A percentile compares a stretch with the other conserved stretches of the same genome.
Conservation (phyloP, 1,140 invertebrate species). For the Nomia melanderi region DNA sequence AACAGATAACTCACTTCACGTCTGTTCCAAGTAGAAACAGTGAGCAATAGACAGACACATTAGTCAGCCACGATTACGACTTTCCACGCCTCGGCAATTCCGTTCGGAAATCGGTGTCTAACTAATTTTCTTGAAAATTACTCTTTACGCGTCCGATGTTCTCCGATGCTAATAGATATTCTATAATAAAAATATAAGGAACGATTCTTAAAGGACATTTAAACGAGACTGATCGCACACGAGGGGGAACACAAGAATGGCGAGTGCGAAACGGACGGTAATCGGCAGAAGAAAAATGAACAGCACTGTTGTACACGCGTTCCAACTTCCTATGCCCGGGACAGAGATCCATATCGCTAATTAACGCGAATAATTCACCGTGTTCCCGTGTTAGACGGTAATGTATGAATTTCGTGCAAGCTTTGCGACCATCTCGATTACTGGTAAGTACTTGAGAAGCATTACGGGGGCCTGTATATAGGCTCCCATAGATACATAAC, state of each 20-base stretch:
- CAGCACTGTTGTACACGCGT: neutral
- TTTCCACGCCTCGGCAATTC: no score
- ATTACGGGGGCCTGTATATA: slow-evolving; percentile 33
- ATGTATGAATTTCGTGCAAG: slow-evolving; percentile 47
- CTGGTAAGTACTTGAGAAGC: slow-evolving; percentile 42
- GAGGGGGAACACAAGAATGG: no score
- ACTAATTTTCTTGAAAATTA: no score
- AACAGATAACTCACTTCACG: neutral
- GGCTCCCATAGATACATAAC: slow-evolving; percentile 18
- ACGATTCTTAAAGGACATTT: no score
- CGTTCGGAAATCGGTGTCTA: no score
- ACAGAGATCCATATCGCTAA: slow-evolving; percentile 15
- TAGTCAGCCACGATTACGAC: neutral
- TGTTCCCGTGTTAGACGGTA: slow-evolving; percentile 23
- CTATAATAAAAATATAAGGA: no score
- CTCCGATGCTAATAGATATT: no score
- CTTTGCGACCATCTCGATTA: slow-evolving; percentile 39
- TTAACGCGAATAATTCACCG: slow-evolving; percentile 25
- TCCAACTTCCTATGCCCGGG: slow-evolving; percentile 1
- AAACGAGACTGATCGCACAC: no score
- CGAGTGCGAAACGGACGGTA: no score
- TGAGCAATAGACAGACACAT: neutral
- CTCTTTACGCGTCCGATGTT: no score
- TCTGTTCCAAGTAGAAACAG: neutral
- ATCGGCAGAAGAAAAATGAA: neutral